These are phyloP conservation scores for Tenrec ecaudatus DNA, from an alignment of 2,113 vertebrate genomes.

Conservation along the genomic window DNA sequence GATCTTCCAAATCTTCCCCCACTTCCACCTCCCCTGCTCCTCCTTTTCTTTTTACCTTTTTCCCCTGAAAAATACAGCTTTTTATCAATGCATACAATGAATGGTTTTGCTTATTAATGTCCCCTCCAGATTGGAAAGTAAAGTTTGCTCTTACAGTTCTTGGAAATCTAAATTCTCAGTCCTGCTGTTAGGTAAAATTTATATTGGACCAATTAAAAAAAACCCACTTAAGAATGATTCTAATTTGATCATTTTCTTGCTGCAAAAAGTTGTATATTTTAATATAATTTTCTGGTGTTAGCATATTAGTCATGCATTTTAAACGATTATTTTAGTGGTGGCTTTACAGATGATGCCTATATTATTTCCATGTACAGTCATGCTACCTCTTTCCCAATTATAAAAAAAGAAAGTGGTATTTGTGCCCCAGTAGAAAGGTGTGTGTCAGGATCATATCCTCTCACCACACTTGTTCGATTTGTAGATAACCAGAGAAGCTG, in stretches of 20 bases:
- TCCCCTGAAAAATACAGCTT: not conserved
- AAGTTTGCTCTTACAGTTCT: not conserved
- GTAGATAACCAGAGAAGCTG: no score
- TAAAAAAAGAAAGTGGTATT: no score
- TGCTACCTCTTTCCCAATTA: no score
- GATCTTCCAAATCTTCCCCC: not conserved
- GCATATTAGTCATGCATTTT: not conserved
- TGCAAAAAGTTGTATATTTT: constrained; percentile 11
- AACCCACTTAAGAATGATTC: not conserved
- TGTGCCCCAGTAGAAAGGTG: no score
- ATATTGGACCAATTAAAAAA: not conserved
- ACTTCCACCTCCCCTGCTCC: no score
- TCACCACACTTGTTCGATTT: no score
- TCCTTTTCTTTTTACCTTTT: not conserved
- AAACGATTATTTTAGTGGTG: not conserved
- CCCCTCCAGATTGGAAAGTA: not conserved
- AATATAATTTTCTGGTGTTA: not conserved
- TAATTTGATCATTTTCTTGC: constrained; percentile 22
- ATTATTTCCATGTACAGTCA: no score
- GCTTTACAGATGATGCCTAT: not conserved
- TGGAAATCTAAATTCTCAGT: not conserved
- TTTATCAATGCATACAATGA: not conserved
- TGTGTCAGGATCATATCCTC: no score
- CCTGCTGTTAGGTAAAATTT: not conserved
- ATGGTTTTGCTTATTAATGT: not conserved